Conservation (phyloP, 2,888 invertebrate species). For the Marronus borbonicus region DNA sequence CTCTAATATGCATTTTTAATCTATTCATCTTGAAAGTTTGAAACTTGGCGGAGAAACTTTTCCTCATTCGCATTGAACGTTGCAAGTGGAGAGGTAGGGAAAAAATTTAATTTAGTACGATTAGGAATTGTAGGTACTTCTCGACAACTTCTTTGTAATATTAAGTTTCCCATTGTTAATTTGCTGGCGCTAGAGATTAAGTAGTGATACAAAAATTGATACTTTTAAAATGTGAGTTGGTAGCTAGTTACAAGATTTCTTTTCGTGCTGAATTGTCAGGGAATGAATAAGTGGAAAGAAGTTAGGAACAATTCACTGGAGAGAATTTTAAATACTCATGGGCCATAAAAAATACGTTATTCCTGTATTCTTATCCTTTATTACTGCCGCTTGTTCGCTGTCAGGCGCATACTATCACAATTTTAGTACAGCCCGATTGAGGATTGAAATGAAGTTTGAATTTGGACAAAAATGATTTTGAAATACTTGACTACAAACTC, state of each 20-base stretch:
- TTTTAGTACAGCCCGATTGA: no score
- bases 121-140: conserved; percentile 38
- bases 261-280: background rate
- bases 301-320: background rate
- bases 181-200: conserved; percentile 15
- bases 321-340: background rate
- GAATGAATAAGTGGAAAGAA: background rate
- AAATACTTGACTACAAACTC: no score
- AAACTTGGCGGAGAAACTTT: conserved; percentile 53
- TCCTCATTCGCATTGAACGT: conserved; percentile 40
- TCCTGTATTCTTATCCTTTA: no score
- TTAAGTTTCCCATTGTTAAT: conserved; percentile 34
- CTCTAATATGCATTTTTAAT: conserved; percentile 60
- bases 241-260: background rate
- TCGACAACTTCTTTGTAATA: conserved; percentile 15
- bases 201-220: conserved; percentile 6
- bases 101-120: conserved; percentile 41
- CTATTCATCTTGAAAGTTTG: conserved; percentile 57
- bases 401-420: no score
- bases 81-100: conserved; percentile 28
- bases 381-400: no score
- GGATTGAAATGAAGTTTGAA: no score
- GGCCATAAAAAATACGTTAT: no score
- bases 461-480: no score
- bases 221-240: background rate